Conservation (phyloP, 2,113 vertebrate genomes). For the Amblyopsis rosae region DNA sequence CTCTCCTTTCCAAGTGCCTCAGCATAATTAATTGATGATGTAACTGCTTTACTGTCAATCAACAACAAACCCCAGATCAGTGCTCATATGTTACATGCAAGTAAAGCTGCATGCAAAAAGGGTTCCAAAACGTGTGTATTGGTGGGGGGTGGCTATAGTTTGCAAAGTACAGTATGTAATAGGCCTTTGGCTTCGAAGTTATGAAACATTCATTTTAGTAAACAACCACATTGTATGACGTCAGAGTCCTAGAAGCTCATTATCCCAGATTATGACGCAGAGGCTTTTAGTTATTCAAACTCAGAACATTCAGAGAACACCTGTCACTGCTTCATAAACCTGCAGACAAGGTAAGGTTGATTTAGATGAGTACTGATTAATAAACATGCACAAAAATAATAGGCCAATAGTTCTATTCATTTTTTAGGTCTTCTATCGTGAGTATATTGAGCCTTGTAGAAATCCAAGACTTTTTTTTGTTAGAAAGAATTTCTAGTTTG, state of each 20-base stretch:
- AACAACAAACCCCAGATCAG: no score
- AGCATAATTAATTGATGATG: slow-evolving; percentile 52
- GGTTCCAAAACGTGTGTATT: no score
- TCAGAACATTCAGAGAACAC: background rate
- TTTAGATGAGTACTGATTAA: slow-evolving; percentile 23
- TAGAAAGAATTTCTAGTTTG: no score
- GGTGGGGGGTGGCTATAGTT: no score
- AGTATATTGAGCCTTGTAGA: no score
- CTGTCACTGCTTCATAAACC: slow-evolving; percentile 4
- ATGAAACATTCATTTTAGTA: slow-evolving; percentile 31
- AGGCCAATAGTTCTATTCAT: background rate
- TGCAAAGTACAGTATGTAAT: no score
- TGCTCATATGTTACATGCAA: no score
- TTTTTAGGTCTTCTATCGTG: background rate
- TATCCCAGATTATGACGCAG: slow-evolving; percentile 31
- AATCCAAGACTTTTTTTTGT: no score
- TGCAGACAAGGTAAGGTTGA: background rate
- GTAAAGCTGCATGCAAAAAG: no score
- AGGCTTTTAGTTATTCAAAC: slow-evolving; percentile 13
- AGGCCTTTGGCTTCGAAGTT: no score
- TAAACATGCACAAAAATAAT: background rate
- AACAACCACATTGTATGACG: slow-evolving; percentile 46
- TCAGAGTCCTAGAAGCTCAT: slow-evolving; percentile 66
- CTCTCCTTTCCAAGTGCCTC: slow-evolving; percentile 53
- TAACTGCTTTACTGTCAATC: no score